Evolutionary conservation across 35 echinoderm and acorn worm genomes (phyloP).

Genomic region (Eucidaris tribuloides): DNA sequence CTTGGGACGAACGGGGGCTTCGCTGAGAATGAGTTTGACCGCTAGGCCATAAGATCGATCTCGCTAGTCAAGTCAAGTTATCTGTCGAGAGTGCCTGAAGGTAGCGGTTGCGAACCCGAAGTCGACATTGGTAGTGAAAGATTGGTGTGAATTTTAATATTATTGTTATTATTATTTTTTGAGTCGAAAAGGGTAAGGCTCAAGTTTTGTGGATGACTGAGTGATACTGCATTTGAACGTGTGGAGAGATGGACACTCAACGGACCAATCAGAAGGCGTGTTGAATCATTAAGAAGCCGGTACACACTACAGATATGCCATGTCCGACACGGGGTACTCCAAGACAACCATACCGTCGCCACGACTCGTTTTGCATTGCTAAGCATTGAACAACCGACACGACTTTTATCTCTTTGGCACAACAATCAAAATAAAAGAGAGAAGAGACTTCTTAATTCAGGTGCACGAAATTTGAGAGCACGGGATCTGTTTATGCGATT

Average conservation of each 20-base stretch:
- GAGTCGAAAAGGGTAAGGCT: not conserved
- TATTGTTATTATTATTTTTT: too few species aligned
- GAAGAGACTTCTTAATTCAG: too few species aligned
- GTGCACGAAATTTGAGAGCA: too few species aligned
- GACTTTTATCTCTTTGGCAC: too few species aligned
- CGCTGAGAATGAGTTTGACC: not conserved
- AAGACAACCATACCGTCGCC: not conserved
- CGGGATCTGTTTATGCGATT: too few species aligned
- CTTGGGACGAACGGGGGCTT: not conserved
- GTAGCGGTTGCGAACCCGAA: too few species aligned
- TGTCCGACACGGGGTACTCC: conserved; percentile 21
- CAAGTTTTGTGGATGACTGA: conserved; percentile 1
- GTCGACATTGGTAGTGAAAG: too few species aligned
- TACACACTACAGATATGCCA: conserved; percentile 3
- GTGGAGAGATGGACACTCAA: not conserved
- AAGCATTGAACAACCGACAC: not conserved
- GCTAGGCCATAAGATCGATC: not conserved
- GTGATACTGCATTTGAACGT: conserved; percentile 7
- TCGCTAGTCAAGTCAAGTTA: too few species aligned
- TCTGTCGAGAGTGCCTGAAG: too few species aligned
- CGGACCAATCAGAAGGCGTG: conserved; percentile 22
- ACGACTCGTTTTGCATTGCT: not conserved
- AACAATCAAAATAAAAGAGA: too few species aligned
- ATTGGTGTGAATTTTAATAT: too few species aligned
- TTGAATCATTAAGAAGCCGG: not conserved